Percentiles rank a stretch among this genome's conserved stretches.
phyloP scores from a whole-genome alignment of 2,797 vertebrate species.

The Trematomus bernacchii region DNA sequence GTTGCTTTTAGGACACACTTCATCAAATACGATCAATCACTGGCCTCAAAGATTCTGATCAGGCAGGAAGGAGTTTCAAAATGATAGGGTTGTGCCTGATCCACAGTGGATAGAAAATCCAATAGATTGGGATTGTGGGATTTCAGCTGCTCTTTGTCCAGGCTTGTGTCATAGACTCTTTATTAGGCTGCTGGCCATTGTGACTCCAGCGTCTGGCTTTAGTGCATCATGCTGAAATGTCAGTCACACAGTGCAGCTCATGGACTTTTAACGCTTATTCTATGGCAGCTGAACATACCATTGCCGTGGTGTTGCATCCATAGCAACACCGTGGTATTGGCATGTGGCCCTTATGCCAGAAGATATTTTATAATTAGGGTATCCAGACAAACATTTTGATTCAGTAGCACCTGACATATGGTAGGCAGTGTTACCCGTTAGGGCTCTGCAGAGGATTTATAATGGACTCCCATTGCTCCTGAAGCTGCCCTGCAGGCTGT shows the following conservation, averaged over 20 bases:
- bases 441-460: slow-evolving; percentile 68
- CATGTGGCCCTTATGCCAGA: slow-evolving; percentile 71
- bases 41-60: slow-evolving; percentile 65
- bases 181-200: slow-evolving; percentile 62
- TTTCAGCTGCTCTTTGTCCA: slow-evolving; percentile 56
- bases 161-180: slow-evolving; percentile 59
- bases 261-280: slow-evolving; percentile 42
- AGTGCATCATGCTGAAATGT: slow-evolving; percentile 63
- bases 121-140: slow-evolving; percentile 71
- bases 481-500: slow-evolving; percentile 66
- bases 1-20: slow-evolving; percentile 66
- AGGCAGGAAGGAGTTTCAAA: slow-evolving; percentile 65
- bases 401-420: slow-evolving; percentile 74
- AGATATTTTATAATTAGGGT: slow-evolving; percentile 82
- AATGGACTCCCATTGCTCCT: slow-evolving; percentile 77
- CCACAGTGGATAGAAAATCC: slow-evolving; percentile 67
- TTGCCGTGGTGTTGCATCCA: slow-evolving; percentile 53
- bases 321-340: slow-evolving; percentile 73
- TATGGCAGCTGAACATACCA: slow-evolving; percentile 48
- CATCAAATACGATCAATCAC: slow-evolving; percentile 75
- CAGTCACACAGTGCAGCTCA: slow-evolving; percentile 48
- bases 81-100: slow-evolving; percentile 62
- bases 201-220: slow-evolving; percentile 51
- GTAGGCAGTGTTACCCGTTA: slow-evolving; percentile 79
- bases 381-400: slow-evolving; percentile 73